Evolutionary conservation across 1,140 invertebrate species (phyloP), one percentile per base, ranked within the genome.

Genomic region (Orussus abietinus): DNA sequence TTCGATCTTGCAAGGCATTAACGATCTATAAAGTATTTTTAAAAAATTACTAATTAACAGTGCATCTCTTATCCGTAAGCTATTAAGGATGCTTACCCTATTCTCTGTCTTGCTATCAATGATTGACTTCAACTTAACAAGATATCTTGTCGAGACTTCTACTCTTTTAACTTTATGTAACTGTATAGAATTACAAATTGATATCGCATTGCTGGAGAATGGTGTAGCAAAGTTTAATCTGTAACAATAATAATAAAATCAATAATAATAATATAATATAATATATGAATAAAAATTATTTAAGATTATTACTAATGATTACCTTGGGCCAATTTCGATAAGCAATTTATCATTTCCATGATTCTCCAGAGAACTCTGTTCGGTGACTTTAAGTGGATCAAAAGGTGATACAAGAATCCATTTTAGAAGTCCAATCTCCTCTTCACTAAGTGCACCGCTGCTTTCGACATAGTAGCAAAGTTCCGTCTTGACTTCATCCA

Each of bases 171-270:
- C 75, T 65, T 83, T 77, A 15, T 69, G 65, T 4, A 96, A 65
- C 5, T 87, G 83, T 34, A 94, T 78, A 45, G 90, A 86, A 48
- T 85, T 78, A 66, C 90, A 95, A 50, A 98, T 96, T 18, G 92
- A 92, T 3, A 96, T 88, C 34, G 91, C 90, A 74, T 98, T 97
- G 46, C 90, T 95, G 1, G 92, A 96, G 60, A 92, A 92, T 1
- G 93, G 83, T 25, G 93, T 96, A 6, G 90, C 94, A 67, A 96
- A 96, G 70, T 93, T 96, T 43, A 94, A 80, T 61, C 90, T 89
- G 62, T 30, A 68, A 75, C 65, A 42, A 40, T 26, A 38, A 26
- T 36, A 38, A 36, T 17, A 13, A 37, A 34, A 26, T 40, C 26
- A 41, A 37, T 32, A 38, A 31, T 20, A 19, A 42, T 22, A 38